Percentiles rank a stretch among this genome's conserved stretches.
Evolutionary conservation across 2,888 invertebrate species (phyloP).

Genomic region (Aphrophora alni): DNA sequence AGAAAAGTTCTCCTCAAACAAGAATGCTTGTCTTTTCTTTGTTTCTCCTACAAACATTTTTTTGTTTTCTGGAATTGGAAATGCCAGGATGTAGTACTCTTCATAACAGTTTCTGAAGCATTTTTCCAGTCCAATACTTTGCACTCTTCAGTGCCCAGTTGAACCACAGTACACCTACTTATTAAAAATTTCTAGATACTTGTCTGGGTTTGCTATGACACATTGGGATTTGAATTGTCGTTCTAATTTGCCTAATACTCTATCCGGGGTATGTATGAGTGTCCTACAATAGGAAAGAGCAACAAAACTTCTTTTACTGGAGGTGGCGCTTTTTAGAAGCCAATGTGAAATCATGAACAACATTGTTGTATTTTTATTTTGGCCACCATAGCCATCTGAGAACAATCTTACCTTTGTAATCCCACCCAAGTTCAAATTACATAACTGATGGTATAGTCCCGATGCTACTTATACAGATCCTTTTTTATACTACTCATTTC

Average conservation of each 20-base stretch:
- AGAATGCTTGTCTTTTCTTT: too few species aligned
- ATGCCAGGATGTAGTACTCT: background rate
- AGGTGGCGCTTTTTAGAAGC: constrained; percentile 42
- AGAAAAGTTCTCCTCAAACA: too few species aligned
- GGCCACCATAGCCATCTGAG: too few species aligned
- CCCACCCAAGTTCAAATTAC: background rate
- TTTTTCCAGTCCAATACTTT: background rate
- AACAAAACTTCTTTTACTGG: constrained; percentile 43
- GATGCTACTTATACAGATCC: too few species aligned
- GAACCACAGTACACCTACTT: background rate
- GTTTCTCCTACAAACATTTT: too few species aligned
- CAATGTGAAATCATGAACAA: constrained; percentile 50
- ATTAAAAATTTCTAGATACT: constrained; percentile 35
- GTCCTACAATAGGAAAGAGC: constrained; percentile 51
- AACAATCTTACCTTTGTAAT: constrained; percentile 10
- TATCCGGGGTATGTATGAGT: constrained; percentile 49
- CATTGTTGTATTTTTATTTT: constrained; percentile 53
- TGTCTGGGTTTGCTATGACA: constrained; percentile 42
- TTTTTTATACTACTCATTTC: too few species aligned
- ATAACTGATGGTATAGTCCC: background rate
- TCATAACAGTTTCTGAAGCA: background rate
- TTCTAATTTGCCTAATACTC: constrained; percentile 41
- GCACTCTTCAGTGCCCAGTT: background rate
- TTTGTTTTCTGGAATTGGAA: background rate
- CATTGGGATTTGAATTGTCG: constrained; percentile 46